Conservation (phyloP, 2,888 invertebrate genomes). For the Dastarcus helophoroides region DNA sequence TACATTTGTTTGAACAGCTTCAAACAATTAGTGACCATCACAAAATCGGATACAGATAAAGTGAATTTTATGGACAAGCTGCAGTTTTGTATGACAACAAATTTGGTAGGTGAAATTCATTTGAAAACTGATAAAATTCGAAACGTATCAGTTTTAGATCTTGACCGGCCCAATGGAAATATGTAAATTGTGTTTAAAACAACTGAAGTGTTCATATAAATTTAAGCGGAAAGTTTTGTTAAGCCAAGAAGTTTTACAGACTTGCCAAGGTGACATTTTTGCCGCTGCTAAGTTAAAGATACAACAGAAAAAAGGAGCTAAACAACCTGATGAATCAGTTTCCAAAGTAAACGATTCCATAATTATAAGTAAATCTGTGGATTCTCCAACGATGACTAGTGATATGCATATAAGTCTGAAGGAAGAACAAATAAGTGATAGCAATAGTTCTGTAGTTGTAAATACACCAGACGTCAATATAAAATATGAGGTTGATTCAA, state of each 20-base stretch:
- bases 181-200: constrained; percentile 18
- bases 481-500: background rate
- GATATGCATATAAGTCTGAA: too few relatives aligned
- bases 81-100: constrained; percentile 15
- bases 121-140: constrained; percentile 1
- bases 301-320: too few relatives aligned
- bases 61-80: constrained; percentile 20
- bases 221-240: constrained; percentile 21
- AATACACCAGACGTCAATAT: background rate
- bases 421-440: constrained; percentile 2
- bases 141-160: constrained; percentile 15
- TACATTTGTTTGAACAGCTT: constrained; percentile 18
- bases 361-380: too few relatives aligned
- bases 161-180: constrained; percentile 16
- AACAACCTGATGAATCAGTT: too few relatives aligned
- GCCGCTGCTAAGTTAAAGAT: too few relatives aligned
- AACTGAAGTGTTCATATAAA: constrained; percentile 18
- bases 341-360: too few relatives aligned
- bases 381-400: too few relatives aligned
- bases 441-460: constrained; percentile 2
- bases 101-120: constrained; percentile 16
- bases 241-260: constrained; percentile 20
- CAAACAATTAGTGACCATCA: constrained; percentile 14
- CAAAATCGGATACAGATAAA: constrained; percentile 17
- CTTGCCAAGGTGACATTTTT: background rate